Base-by-base conservation (phyloP, 2,797 vertebrate genomes). In the Hypotaenidia philippensis region DNA sequence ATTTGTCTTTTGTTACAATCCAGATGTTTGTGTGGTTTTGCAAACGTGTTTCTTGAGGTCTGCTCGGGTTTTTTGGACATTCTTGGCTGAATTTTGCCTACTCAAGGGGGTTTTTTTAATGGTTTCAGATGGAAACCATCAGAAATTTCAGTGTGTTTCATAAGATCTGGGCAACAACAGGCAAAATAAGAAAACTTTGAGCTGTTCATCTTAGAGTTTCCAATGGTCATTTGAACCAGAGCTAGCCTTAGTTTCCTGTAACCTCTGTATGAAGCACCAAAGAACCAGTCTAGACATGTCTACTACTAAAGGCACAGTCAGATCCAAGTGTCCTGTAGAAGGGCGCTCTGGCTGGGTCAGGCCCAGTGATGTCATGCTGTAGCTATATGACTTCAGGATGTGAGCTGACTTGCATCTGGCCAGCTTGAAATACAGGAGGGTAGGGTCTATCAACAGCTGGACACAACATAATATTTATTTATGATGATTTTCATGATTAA, bases 101-200 rank as follows among this genome's bases (percentile, higher is more conserved):
- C 69, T 81, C n/a, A 69, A 25, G 71, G 77, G 31, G 25, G 21
- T 9, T 3, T 38, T 90, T 89, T 93, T 95, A 85, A 71, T 71
- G 32, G 40, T 83, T 96, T 95, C 81, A 93, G 65, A 94, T 85
- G 72, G 70, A 96, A 95, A 85, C 26, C 66, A 92, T 82, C 53
- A 89, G 36, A 87, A 94, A 81, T 71, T 83, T 93, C 61, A 65
- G 61, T 63, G 78, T 92, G 87, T 96, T 95, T 91, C 92, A 90
- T 94, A 96, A 94, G 72, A 92, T 69, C 72, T 93, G 61, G 31
- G 55, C 72, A 92, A 59, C 21, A 83, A 36, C 57, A 91, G 49
- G 53, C 40, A 92, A 92, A 96, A 83, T 59, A 81, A 85, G 84
- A 91, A 83, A 87, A 89, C 36, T 89, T 89, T 56, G 25, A 1